These are phyloP conservation scores for Craniophora ligustri DNA, from an alignment of 2,888 invertebrate species.

Conservation along the genomic window DNA sequence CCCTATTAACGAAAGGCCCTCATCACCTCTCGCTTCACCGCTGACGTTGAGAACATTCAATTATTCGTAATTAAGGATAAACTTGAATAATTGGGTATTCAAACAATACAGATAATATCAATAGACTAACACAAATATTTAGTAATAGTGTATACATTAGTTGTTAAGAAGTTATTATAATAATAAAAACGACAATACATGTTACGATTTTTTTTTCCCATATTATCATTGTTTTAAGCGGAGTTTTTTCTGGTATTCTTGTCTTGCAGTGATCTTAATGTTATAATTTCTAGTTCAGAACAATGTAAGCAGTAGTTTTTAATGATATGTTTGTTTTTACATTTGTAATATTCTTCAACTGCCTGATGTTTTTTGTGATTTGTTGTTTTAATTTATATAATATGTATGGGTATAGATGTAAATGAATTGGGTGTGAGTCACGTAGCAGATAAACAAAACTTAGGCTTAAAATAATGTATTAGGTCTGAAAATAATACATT, in stretches of 20 bases:
- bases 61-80: slow-evolving; percentile 48
- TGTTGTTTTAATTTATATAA: no score
- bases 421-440: slow-evolving; percentile 20
- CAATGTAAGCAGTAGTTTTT: neutral
- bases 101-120: slow-evolving; percentile 50
- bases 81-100: slow-evolving; percentile 47
- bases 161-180: slow-evolving; percentile 73
- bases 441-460: slow-evolving; percentile 9
- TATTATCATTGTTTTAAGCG: slow-evolving; percentile 72
- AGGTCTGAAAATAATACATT: no score
- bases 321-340: neutral
- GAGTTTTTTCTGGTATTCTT: slow-evolving; percentile 28
- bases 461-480: slow-evolving; percentile 13
- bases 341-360: neutral
- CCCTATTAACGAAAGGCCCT: slow-evolving; percentile 21
- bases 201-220: slow-evolving; percentile 77
- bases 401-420: slow-evolving; percentile 9
- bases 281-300: neutral
- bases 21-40: slow-evolving; percentile 37
- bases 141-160: slow-evolving; percentile 70
- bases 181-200: slow-evolving; percentile 83
- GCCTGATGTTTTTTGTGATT: slow-evolving; percentile 2
- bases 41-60: slow-evolving; percentile 51
- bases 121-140: slow-evolving; percentile 56
- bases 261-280: slow-evolving; percentile 22